Percentiles rank a stretch among this genome's conserved stretches.
These are phyloP conservation scores for Dallia pectoralis DNA, from an alignment of 2,797 vertebrate genomes.

Conservation along the genomic window DNA sequence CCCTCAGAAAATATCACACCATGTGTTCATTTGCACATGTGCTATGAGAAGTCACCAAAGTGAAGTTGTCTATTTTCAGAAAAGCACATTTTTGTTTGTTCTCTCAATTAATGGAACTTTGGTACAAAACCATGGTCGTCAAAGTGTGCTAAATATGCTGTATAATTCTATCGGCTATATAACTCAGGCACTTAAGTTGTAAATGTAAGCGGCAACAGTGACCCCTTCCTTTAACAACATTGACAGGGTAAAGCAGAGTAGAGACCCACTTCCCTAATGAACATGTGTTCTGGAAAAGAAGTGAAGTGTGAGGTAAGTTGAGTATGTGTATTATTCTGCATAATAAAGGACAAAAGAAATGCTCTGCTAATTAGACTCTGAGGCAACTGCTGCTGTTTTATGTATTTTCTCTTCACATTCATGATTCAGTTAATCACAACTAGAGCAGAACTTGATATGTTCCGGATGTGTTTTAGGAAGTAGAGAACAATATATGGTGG, in stretches of 20 bases:
- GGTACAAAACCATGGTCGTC: too few species aligned
- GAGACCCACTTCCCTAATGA: background rate
- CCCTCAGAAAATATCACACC: background rate
- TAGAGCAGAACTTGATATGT: background rate
- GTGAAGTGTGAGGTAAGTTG: conserved; percentile 11
- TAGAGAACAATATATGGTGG: background rate
- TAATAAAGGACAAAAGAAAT: conserved; percentile 22
- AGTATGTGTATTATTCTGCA: conserved; percentile 30
- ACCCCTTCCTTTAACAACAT: background rate
- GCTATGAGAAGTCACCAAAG: too few species aligned
- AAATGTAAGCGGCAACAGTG: too few species aligned
- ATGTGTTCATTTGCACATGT: too few species aligned
- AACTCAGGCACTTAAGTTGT: too few species aligned
- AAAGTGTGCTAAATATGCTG: too few species aligned
- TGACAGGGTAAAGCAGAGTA: background rate
- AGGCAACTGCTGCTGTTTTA: conserved; percentile 6
- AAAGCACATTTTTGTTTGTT: too few species aligned
- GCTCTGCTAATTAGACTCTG: conserved; percentile 25
- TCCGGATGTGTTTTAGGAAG: background rate
- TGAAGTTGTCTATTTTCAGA: too few species aligned
- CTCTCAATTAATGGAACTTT: too few species aligned
- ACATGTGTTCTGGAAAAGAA: background rate
- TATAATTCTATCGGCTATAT: too few species aligned
- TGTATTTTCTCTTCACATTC: background rate
- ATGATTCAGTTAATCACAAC: conserved; percentile 11